Conservation (phyloP, 2,113 vertebrate species). For the Apaloderma vittatum region DNA sequence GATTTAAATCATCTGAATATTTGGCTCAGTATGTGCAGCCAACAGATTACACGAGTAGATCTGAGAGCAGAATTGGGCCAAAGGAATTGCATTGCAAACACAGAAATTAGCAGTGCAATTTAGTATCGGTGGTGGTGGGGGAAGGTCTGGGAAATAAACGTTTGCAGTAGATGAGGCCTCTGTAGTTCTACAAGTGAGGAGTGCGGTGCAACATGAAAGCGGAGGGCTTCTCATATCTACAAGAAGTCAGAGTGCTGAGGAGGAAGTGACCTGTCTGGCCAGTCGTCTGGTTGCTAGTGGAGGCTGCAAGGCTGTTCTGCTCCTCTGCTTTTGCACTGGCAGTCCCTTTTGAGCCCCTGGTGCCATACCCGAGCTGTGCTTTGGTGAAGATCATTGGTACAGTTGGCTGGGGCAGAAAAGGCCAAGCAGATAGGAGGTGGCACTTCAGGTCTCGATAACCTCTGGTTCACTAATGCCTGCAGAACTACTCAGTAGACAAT, state of each 20-base stretch:
- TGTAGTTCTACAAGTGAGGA: background rate
- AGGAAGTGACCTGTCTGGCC: background rate
- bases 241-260: background rate
- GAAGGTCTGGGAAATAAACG: background rate
- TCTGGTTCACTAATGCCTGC: background rate
- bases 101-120: background rate
- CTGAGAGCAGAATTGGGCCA: background rate
- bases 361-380: background rate
- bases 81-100: background rate
- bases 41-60: background rate
- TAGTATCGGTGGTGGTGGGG: background rate
- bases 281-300: fast-evolving
- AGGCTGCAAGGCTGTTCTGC: background rate
- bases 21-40: background rate
- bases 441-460: background rate
- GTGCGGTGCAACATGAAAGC: fast-evolving
- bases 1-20: slow-evolving; percentile 15
- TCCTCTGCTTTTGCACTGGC: background rate
- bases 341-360: background rate
- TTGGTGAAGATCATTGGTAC: background rate
- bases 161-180: background rate
- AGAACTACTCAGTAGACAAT: background rate
- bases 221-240: background rate
- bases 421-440: background rate
- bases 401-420: background rate